These are phyloP conservation scores for Callipepla squamata DNA, from an alignment of 2,113 vertebrate species.

Conservation along the genomic window DNA sequence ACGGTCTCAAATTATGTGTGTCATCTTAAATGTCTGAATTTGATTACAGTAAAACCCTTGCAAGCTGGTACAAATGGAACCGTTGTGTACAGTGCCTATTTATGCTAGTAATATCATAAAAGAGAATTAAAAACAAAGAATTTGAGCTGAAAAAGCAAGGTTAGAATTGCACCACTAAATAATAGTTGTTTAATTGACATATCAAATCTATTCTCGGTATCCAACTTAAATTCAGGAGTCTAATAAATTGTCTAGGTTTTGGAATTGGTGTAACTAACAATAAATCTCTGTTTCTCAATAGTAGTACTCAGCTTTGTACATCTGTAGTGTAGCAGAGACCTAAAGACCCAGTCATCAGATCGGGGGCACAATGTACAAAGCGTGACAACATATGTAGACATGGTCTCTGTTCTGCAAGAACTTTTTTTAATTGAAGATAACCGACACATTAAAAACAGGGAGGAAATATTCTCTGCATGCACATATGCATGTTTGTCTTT, in stretches of 20 bases:
- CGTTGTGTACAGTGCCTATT: not conserved
- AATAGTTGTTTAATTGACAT: not conserved
- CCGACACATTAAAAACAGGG: not conserved
- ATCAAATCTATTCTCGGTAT: not conserved
- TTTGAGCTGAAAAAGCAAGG: not conserved
- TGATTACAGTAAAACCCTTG: not conserved
- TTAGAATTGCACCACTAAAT: not conserved
- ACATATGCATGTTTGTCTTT: not conserved
- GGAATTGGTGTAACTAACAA: not conserved
- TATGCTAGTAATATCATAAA: not conserved
- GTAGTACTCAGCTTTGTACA: not conserved
- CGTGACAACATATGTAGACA: rapidly evolving
- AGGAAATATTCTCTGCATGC: not conserved
- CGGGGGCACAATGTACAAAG: not conserved
- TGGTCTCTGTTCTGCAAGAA: not conserved
- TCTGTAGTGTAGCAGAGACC: not conserved
- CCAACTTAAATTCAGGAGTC: not conserved
- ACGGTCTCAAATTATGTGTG: slow-evolving; percentile 7
- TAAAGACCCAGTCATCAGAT: not conserved
- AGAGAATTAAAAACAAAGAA: not conserved
- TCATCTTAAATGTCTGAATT: not conserved
- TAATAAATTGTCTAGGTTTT: not conserved
- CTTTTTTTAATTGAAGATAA: not conserved
- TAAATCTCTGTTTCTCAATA: not conserved
- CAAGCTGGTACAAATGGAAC: not conserved